Evolutionary conservation across 2,888 invertebrate genomes (phyloP).

Genomic region (Lysandra bellargus): DNA sequence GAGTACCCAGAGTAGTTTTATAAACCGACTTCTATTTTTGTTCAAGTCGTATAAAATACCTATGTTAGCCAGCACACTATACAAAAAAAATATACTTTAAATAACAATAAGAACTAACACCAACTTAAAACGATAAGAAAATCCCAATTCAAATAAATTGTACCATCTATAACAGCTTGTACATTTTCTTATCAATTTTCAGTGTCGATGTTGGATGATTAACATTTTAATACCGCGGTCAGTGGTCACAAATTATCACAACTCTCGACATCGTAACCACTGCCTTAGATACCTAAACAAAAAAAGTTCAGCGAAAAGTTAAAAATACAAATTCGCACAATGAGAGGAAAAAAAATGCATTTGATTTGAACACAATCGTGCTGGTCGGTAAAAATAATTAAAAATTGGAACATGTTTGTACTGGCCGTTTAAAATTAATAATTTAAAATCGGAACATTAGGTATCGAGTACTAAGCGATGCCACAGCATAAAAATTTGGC

Average conservation of each 20-base stretch:
- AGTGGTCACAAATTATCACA: not conserved
- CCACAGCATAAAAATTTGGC: constrained; percentile 62
- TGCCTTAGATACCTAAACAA: not conserved
- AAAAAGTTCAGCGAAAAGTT: not conserved
- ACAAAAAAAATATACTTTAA: not conserved
- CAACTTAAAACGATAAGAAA: not conserved
- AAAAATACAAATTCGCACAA: not conserved
- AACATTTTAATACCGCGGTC: too few relatives aligned
- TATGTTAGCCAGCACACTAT: not conserved
- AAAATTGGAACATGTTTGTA: not conserved
- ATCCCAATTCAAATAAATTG: not conserved
- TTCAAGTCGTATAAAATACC: not conserved
- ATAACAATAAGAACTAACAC: not conserved
- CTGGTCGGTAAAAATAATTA: too few relatives aligned
- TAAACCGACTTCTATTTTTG: not conserved
- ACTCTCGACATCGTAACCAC: not conserved
- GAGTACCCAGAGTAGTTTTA: not conserved
- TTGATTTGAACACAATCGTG: too few relatives aligned
- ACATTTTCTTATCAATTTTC: not conserved
- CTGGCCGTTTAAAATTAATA: not conserved
- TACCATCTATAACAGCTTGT: not conserved
- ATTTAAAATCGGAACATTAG: not conserved
- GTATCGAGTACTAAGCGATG: constrained; percentile 50
- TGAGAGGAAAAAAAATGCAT: too few relatives aligned
- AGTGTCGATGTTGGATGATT: too few relatives aligned